Evolutionary conservation across 2,888 invertebrate genomes (phyloP), one percentile per base, ranked within the genome.

Genomic region (Subacronicta megacephala): DNA sequence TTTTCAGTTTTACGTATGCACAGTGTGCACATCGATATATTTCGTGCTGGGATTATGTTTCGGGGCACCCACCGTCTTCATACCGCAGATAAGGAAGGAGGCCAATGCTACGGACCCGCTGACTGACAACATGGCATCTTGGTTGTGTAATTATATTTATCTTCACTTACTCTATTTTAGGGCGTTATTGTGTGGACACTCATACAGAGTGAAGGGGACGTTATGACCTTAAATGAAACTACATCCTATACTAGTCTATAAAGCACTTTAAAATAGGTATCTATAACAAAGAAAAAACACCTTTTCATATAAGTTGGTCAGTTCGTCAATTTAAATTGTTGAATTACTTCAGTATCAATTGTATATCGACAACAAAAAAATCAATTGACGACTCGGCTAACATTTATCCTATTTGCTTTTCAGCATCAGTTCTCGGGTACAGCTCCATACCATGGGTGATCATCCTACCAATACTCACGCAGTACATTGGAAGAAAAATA

Each of bases 41-140:
- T 83, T 83, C 45, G 78, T 82, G 29, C 62, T 83, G 46, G 84
- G 84, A 18, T 49, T 83, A 38, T 81, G 83, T 63, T 83, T 83
- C 31, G 82, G 83, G 5, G 81, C 84, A 0, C 84, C 85, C 0
- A 85, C 86, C n/a, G 85, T 86, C 4, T 75, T 80, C 20, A 80
- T 85, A 42, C 83, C 85, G 38, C 85, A 85, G 47, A 65, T 85
- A 51, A 74, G 78, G 42, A 83, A 74, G 69, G 79, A 84, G 57
- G 61, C 61, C 15, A 85, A 84, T 55, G 64, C 72, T 1, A 82
- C 76, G 0, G 74, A 72, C 2, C 67, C 70, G 0, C 60, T 84
- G 33, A 77, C 79, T 42, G 78, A 78, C 5, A 75, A 83, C 7
- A 84, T 85, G 81, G 82, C 77, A 29, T 88, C 86, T 16, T 88